These are phyloP conservation scores for Euphysa ruthae DNA, from an alignment of 30 jellyfish, hydroid and myxozoan genomes.

Conservation along the genomic window DNA sequence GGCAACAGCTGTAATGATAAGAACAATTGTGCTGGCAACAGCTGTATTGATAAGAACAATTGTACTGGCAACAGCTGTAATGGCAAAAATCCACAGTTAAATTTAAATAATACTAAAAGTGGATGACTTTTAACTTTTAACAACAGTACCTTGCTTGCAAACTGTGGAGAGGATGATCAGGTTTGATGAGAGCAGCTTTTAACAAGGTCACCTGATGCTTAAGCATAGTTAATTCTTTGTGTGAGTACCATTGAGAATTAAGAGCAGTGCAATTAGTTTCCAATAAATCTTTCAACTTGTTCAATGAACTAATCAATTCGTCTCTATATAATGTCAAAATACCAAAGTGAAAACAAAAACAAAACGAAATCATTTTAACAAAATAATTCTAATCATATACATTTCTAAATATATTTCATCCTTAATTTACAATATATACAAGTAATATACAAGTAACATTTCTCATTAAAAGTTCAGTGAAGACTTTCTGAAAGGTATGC, in stretches of 20 bases:
- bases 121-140: too few species aligned
- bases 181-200: conserved; percentile 64
- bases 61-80: not conserved
- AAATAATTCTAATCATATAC: too few species aligned
- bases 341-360: conserved; percentile 8
- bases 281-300: conserved; percentile 28
- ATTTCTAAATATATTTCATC: too few species aligned
- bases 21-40: too few species aligned
- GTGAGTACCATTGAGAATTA: conserved; percentile 42
- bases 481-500: too few species aligned
- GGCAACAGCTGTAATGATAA: too few species aligned
- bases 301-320: conserved; percentile 48
- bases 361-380: not conserved
- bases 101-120: not conserved
- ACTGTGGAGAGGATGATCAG: conserved; percentile 92
- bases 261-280: conserved; percentile 39
- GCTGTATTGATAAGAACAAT: not conserved
- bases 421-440: too few species aligned
- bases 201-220: conserved; percentile 66
- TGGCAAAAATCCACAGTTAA: not conserved
- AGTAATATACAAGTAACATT: too few species aligned
- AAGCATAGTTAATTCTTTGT: conserved; percentile 38
- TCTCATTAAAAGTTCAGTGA: too few species aligned
- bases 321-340: too few species aligned
- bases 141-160: conserved; percentile 95